Percentiles rank a stretch among this genome's conserved stretches.
Conservation (phyloP, 2,888 invertebrate genomes). For the Drosophila emarginata region DNA sequence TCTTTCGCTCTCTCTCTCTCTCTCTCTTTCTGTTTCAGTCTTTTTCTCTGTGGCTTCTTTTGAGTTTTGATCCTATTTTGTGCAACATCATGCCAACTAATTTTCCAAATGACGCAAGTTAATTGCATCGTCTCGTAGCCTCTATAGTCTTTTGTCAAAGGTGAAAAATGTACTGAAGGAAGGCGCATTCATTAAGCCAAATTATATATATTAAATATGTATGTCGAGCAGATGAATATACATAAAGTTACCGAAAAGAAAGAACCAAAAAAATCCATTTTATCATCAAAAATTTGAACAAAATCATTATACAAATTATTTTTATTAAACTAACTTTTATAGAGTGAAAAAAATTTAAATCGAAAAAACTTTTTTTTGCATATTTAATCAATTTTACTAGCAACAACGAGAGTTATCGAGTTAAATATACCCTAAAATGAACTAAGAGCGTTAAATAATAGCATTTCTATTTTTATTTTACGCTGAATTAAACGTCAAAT, state of each 20-base stretch:
- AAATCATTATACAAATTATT: neutral
- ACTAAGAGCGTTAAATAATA: no score
- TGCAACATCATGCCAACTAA: constrained; percentile 75
- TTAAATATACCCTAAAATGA: no score
- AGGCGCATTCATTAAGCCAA: constrained; percentile 69
- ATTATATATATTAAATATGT: constrained; percentile 62
- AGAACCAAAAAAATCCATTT: constrained; percentile 5
- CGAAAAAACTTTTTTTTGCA: no score
- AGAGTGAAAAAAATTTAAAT: neutral
- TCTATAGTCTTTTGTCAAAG: constrained; percentile 57
- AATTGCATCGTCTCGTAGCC: constrained; percentile 49
- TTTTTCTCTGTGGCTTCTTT: constrained; percentile 14
- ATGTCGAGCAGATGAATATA: constrained; percentile 36
- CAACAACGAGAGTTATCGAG: no score
- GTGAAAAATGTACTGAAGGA: constrained; percentile 50
- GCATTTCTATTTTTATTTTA: no score
- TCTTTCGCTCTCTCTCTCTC: neutral
- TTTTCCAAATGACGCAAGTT: constrained; percentile 75
- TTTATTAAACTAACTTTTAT: neutral
- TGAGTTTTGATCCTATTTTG: constrained; percentile 36
- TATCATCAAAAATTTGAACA: neutral
- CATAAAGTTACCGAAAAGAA: constrained; percentile 4
- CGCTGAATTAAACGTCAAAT: no score
- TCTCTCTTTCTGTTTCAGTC: constrained; percentile 7
- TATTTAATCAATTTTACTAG: no score